Conservation (phyloP, 2,888 invertebrate species). For the Plemyria rubiginata region DNA sequence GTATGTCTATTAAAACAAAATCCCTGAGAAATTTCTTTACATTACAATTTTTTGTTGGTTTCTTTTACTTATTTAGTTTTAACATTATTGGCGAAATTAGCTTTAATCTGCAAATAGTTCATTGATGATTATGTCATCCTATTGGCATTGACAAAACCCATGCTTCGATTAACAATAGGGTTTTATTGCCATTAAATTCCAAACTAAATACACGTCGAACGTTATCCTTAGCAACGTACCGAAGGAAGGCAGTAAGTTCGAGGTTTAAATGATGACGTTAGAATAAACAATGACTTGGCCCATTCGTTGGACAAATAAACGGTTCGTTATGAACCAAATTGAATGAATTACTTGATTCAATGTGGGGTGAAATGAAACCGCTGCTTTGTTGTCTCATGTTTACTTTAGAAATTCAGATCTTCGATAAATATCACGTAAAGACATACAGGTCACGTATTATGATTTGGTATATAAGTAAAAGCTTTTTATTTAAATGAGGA, state of each 20-base stretch:
- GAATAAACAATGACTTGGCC: constrained; percentile 30
- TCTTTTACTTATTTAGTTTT: too few species aligned
- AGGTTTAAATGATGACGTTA: constrained; percentile 19
- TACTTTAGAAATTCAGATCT: constrained; percentile 15
- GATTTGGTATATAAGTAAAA: constrained; percentile 8
- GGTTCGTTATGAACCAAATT: constrained; percentile 33
- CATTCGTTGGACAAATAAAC: constrained; percentile 32
- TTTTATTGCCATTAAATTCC: constrained; percentile 15
- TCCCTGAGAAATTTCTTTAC: too few species aligned
- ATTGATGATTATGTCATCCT: constrained; percentile 24
- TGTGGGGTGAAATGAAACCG: constrained; percentile 24
- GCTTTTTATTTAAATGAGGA: constrained; percentile 9
- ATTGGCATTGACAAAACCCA: constrained; percentile 12
- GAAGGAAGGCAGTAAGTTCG: constrained; percentile 15
- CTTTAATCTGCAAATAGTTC: constrained; percentile 40
- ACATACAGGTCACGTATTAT: constrained; percentile 17
- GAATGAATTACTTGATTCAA: constrained; percentile 28
- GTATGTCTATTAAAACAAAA: not conserved
- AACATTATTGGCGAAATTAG: constrained; percentile 16
- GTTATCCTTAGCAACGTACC: constrained; percentile 10
- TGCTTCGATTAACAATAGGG: constrained; percentile 3
- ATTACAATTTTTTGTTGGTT: too few species aligned
- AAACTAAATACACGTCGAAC: constrained; percentile 11
- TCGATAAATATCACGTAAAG: constrained; percentile 14
- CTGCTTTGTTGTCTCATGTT: constrained; percentile 24